Percentiles rank a stretch among this genome's conserved stretches.
Evolutionary conservation across 2,113 vertebrate genomes (phyloP).

Genomic region (Antidorcas marsupialis): DNA sequence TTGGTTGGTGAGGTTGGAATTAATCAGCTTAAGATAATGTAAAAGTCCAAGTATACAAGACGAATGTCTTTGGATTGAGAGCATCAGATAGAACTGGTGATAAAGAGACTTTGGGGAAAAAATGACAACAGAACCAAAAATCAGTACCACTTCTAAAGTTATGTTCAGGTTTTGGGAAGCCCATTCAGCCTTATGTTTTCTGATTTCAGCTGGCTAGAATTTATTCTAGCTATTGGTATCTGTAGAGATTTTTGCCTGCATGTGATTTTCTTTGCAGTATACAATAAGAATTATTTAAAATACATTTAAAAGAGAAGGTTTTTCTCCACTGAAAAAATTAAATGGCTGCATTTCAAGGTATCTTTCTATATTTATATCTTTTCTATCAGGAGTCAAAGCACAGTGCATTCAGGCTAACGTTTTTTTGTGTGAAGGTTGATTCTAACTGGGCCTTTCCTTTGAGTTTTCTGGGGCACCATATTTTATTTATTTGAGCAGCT

Average conservation of each 20-base stretch:
- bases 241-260: background rate
- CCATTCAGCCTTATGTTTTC: background rate
- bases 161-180: background rate
- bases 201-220: background rate
- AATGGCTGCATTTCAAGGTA: background rate
- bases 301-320: background rate
- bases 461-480: background rate
- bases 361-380: background rate
- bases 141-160: background rate
- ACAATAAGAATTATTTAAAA: background rate
- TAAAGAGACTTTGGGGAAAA: background rate
- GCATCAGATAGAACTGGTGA: background rate
- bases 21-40: background rate
- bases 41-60: background rate
- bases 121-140: background rate
- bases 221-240: background rate
- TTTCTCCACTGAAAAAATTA: slow-evolving; percentile 22
- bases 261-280: background rate
- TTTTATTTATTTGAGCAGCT: slow-evolving; percentile 39
- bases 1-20: background rate
- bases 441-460: background rate
- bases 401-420: background rate
- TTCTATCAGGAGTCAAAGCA: background rate
- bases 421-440: background rate
- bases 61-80: background rate